Evolutionary conservation across 2,113 vertebrate genomes (phyloP), one percentile per base, ranked within the genome.

Genomic region (Sturnira hondurensis): DNA sequence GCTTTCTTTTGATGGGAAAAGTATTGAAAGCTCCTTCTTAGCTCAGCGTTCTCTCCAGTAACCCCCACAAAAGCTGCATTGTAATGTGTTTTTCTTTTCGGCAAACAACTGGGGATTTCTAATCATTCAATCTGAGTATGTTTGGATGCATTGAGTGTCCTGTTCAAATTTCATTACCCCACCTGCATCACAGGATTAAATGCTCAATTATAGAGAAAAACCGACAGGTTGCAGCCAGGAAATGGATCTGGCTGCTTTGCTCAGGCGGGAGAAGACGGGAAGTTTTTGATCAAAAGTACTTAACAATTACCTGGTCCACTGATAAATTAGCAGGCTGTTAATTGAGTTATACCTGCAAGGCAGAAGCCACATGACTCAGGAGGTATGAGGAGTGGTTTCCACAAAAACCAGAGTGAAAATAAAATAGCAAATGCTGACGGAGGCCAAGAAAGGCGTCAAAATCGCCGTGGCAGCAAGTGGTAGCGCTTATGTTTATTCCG

Each of bases 1-100:
- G 94, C 92, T 92, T 96, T 70, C 63, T 89, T 94, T 96, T 98
- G 95, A 97, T 96, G 95, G 90, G 96, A 96, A 95, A 95, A 97
- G 97, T 90, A 98, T 94, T 97, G 97, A 98, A 95, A 89, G 61
- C 81, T 71, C 97, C 86, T 89, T 82, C 94, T 97, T 89, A 96
- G 56, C 26, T 28, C 17, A 28, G 83, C 61, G 86, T 50, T 41
- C 87, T 80, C 38, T 96, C 91, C 92, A 96, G 89, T 73, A 94
- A 94, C 89, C 85, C 78, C 95, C 41, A 43, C 96, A 92, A 97
- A 97, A 92, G 54, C 71, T 73, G 89, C 97, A 92, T 31, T 93
- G 90, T 96, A 98, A 95, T 98, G 97, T 98, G 97, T 96, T 98
- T 98, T 97, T 95, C 96, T 97, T 97, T 97, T 97, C 97, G 95